Evolutionary conservation across 2,113 vertebrate genomes (phyloP).

Genomic region (Phocoena phocoena): DNA sequence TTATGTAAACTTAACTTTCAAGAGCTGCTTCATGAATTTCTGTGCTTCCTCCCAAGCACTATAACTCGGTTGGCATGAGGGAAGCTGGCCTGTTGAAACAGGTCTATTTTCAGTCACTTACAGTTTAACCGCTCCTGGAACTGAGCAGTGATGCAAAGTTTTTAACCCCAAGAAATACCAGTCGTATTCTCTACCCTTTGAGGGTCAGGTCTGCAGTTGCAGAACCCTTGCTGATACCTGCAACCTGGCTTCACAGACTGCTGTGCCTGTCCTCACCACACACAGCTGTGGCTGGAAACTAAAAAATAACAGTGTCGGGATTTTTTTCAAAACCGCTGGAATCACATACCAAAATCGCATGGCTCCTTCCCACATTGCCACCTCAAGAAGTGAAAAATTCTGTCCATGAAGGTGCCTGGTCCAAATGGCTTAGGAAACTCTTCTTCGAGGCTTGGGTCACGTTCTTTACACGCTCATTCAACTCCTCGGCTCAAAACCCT

Average conservation of each 20-base stretch:
- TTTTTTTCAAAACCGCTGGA: neutral
- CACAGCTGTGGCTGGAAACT: neutral
- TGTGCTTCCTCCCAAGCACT: neutral
- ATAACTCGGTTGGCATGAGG: neutral
- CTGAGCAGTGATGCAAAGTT: neutral
- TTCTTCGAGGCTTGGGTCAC: neutral
- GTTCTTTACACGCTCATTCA: neutral
- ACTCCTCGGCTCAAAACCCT: neutral
- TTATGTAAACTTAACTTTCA: neutral
- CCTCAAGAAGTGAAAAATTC: neutral
- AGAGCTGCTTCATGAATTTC: neutral
- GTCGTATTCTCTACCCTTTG: neutral
- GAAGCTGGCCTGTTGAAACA: neutral
- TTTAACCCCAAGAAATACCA: neutral
- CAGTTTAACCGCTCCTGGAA: neutral
- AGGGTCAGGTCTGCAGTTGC: neutral
- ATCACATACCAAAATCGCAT: neutral
- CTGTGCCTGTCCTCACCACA: neutral
- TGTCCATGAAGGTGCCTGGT: neutral
- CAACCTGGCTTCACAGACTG: accelerated
- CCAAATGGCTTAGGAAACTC: neutral
- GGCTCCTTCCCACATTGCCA: neutral
- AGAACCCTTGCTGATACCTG: neutral
- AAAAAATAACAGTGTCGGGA: neutral
- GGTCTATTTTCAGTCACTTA: neutral